phyloP scores from a whole-genome alignment of 2,888 invertebrate genomes.

The Pedicia rivosa region DNA sequence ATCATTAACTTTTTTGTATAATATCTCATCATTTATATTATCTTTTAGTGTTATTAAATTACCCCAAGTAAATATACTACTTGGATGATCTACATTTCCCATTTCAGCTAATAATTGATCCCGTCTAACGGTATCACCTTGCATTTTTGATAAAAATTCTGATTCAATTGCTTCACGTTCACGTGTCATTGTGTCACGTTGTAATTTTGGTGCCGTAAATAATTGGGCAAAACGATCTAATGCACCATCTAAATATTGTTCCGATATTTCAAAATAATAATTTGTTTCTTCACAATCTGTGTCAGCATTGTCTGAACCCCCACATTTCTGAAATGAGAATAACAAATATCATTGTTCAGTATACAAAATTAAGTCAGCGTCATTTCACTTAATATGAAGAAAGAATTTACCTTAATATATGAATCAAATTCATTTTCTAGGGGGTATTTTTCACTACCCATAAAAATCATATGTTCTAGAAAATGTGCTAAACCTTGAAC shows the following conservation, averaged over 20 bases:
- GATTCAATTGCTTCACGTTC: constrained; percentile 82
- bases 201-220: constrained; percentile 74
- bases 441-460: constrained; percentile 83
- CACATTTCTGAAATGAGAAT: constrained; percentile 40
- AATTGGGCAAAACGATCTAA: constrained; percentile 81
- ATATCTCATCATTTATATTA: constrained; percentile 43
- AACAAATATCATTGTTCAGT: not conserved
- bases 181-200: constrained; percentile 65
- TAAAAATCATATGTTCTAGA: constrained; percentile 83
- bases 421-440: constrained; percentile 73
- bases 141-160: constrained; percentile 68
- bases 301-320: constrained; percentile 73
- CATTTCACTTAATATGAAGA: constrained; percentile 20
- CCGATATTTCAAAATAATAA: constrained; percentile 79
- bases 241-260: constrained; percentile 55
- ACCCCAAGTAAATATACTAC: constrained; percentile 69
- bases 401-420: constrained; percentile 38
- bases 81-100: constrained; percentile 53
- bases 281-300: constrained; percentile 78
- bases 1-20: constrained; percentile 53
- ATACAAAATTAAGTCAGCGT: not conserved
- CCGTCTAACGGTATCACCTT: constrained; percentile 56
- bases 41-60: constrained; percentile 58
- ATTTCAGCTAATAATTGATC: constrained; percentile 56
- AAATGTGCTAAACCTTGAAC: constrained; percentile 75